Evolutionary conservation across 2,888 invertebrate genomes (phyloP), one percentile per base, ranked within the genome.

Genomic region (Oligia strigilis): DNA sequence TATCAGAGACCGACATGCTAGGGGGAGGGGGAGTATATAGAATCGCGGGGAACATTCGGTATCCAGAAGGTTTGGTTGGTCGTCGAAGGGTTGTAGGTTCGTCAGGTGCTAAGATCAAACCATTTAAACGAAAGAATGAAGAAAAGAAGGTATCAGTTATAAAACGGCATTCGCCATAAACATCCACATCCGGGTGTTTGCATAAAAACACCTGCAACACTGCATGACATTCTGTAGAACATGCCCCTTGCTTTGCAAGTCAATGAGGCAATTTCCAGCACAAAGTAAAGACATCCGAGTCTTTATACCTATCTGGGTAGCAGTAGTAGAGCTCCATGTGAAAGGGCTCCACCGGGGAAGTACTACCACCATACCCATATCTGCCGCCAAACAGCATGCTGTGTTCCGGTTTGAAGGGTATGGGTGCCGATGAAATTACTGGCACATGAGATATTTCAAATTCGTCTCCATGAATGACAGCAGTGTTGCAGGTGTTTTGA

Each of bases 261-360:
- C 46, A 49, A 77, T 77, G 19, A 62, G 19, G 77, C 14, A 49
- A 77, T 40, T 65, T 65, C n/a, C 40, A 62, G 46, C 17, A 40
- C n/a, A 49, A 23, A 11, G 6, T 58, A 23, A 55, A 75, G 19
- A 36, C 60, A 60, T 55, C 29, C 46, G 58, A 58, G 46, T n/a
- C 40, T 23, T 19, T 52, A 29, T 14, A 36, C 1, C 19, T n/a
- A 19, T 49, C 6, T n/a, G 4, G 36, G 40, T 40, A 4, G 70
- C 14, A 60, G 81, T 84, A 81, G 84, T 72, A 80, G 80, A 66
- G 72, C 29, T 66, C 36, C 71, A 81, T 13, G 80, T 81, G 71
- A 80, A 67, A 72, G 72, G 84, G 11, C 66, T 84, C 81, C 60
- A 43, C n/a, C 81, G 65, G 84, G 80, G 84, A 29, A 62, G 81